Evolutionary conservation across 2,888 invertebrate species (phyloP), one percentile per base, ranked within the genome.

Genomic region (Cryptocephalus moraei): DNA sequence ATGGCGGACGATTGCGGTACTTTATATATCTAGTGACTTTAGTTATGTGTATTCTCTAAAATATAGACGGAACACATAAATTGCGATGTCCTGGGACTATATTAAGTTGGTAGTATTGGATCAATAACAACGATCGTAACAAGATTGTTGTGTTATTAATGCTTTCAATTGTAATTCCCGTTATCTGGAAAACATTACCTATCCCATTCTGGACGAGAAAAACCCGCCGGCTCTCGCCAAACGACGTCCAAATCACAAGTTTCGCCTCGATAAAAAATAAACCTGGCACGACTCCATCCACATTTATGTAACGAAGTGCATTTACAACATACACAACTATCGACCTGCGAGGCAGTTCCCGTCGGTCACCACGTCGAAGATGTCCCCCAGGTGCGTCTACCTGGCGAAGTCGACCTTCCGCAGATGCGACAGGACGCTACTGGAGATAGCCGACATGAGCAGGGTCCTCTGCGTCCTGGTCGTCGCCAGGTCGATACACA

Each of bases 401-500:
- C 46, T 54, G 11, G 42, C 54, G 9, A 58, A 57, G 41, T 45
- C 47, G 31, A 46, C 48, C 11, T 43, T 53, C 33, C 34, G 39
- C 11, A 46, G 49, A n/a, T 47, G 39, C 12, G 48, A 50, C 14
- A 44, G 12, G 36, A 49, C 34, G 33, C 50, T 59, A 41, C 54
- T 49, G 43, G 62, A 62, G n/a, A 55, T 65, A 45, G 54, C 60
- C 44, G 63, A 65, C 42, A 62, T 64, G 58, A 64, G 64, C 50
- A 57, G 54, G 52, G 57, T 65, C 43, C 50, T 63, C 45, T 65
- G 59, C 46, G 55, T 65, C 34, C 52, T 65, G 13, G 58, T 65
- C 31, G 54, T 65, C 31, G 64, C 60, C 13, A 54, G 54, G 40
- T 60, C 62, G 9, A 54, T 64, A 36, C 59, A 59, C 39, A 58